Evolutionary conservation across 2,797 vertebrate species (phyloP).

Genomic region (Cossypha caffra): DNA sequence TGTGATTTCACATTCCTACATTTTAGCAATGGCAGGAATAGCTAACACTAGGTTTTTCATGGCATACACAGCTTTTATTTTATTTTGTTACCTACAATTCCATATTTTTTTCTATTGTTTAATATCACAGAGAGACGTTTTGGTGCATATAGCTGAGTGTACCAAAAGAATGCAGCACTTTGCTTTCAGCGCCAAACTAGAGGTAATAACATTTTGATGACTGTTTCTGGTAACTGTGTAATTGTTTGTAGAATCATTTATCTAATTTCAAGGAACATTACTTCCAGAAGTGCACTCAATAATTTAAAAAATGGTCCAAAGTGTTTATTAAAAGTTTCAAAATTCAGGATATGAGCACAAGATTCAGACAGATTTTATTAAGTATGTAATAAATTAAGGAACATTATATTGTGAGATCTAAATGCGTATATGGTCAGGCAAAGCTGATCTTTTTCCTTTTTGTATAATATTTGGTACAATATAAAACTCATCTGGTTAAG

Average conservation of each 20-base stretch:
- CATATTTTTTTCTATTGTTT: not conserved
- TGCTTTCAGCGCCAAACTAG: not conserved
- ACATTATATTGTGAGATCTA: not conserved
- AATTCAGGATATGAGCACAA: not conserved
- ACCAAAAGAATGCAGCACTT: not conserved
- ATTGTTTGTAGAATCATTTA: slow-evolving; percentile 25
- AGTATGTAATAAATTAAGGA: not conserved
- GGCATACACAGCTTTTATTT: not conserved
- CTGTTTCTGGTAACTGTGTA: not conserved
- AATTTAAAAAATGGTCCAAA: not conserved
- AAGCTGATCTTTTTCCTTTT: not conserved
- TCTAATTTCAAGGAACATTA: slow-evolving; percentile 4
- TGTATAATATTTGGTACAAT: not conserved
- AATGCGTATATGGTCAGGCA: not conserved
- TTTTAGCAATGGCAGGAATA: not conserved
- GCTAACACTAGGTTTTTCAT: not conserved
- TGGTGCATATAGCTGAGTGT: not conserved
- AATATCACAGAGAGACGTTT: not conserved
- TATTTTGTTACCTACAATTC: not conserved
- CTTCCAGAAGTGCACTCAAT: not conserved
- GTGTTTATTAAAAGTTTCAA: not conserved
- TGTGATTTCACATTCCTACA: not conserved
- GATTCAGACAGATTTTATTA: not conserved
- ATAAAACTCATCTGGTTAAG: not conserved
- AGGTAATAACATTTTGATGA: not conserved